Conservation (phyloP, 2,888 invertebrate species). For the Drosophila trichaetosa region DNA sequence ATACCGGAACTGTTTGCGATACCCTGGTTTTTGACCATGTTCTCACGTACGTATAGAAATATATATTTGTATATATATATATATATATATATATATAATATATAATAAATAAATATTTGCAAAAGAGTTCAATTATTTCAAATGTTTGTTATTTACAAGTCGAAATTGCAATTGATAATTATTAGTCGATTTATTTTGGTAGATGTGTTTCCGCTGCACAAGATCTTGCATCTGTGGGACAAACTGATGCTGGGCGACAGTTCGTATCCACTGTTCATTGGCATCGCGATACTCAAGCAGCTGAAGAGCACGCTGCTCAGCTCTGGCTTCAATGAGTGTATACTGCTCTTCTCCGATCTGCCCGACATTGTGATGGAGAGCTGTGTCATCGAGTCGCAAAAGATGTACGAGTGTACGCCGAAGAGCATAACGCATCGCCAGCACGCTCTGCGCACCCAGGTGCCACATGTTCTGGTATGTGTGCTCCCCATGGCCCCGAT, state of each 20-base stretch:
- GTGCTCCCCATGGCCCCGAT: background rate
- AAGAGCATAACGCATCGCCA: slow-evolving; percentile 94
- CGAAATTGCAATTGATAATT: background rate
- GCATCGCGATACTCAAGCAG: slow-evolving; percentile 96
- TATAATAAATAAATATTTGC: background rate
- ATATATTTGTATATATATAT: background rate
- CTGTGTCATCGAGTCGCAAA: slow-evolving; percentile 94
- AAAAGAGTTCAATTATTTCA: background rate
- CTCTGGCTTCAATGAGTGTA: slow-evolving; percentile 99
- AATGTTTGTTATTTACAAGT: background rate
- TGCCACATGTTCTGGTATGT: slow-evolving; percentile 81
- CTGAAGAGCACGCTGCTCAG: slow-evolving; percentile 92
- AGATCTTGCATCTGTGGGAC: slow-evolving; percentile 99
- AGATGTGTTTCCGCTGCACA: slow-evolving; percentile 99
- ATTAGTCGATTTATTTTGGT: slow-evolving; percentile 72
- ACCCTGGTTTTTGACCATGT: slow-evolving; percentile 99
- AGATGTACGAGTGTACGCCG: slow-evolving; percentile 92
- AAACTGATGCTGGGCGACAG: slow-evolving; percentile 96
- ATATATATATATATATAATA: too few relatives aligned
- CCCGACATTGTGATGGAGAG: slow-evolving; percentile 98
- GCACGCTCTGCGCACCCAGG: slow-evolving; percentile 87
- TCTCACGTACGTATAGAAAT: slow-evolving; percentile 92
- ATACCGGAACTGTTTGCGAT: slow-evolving; percentile 99
- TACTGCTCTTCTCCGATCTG: slow-evolving; percentile 98
- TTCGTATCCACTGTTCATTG: slow-evolving; percentile 97